A percentile compares a stretch with the other conserved stretches of the same genome.
These are phyloP conservation scores for Halichoerus grypus DNA, from an alignment of 2,113 vertebrate species.

Conservation along the genomic window DNA sequence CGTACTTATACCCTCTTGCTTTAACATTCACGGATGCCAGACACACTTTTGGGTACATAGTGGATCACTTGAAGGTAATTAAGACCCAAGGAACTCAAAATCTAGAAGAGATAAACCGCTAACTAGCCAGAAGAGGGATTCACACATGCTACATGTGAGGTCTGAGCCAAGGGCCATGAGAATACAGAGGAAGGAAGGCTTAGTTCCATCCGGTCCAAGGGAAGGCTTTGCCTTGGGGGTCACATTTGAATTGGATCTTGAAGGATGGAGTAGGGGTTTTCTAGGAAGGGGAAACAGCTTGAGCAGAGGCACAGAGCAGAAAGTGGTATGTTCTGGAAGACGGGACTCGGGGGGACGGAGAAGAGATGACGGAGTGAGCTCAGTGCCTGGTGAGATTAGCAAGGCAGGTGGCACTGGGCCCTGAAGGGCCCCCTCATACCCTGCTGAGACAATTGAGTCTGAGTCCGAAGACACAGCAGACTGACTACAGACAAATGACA, in stretches of 20 bases:
- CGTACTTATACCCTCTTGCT: not conserved
- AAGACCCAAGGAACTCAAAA: not conserved
- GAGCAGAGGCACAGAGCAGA: not conserved
- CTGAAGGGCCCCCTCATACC: not conserved
- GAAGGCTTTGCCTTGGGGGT: not conserved
- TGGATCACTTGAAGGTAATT: not conserved
- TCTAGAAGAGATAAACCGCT: not conserved
- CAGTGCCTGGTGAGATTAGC: not conserved
- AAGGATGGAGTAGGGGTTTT: not conserved
- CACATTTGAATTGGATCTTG: not conserved
- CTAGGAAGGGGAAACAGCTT: not conserved
- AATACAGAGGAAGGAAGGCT: not conserved
- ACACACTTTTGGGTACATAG: not conserved
- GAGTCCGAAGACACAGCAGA: not conserved
- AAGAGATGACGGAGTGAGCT: rapidly evolving
- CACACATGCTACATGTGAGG: rapidly evolving
- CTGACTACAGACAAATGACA: not conserved
- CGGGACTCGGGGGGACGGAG: not conserved
- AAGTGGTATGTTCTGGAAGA: not conserved
- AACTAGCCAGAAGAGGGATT: not conserved
- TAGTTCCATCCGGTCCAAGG: too few species aligned
- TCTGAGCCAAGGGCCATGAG: not conserved
- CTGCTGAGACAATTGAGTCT: not conserved
- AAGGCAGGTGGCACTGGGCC: not conserved
- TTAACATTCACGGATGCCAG: not conserved